phyloP scores from a whole-genome alignment of 2,888 invertebrate species.

The Isoperla grammatica region DNA sequence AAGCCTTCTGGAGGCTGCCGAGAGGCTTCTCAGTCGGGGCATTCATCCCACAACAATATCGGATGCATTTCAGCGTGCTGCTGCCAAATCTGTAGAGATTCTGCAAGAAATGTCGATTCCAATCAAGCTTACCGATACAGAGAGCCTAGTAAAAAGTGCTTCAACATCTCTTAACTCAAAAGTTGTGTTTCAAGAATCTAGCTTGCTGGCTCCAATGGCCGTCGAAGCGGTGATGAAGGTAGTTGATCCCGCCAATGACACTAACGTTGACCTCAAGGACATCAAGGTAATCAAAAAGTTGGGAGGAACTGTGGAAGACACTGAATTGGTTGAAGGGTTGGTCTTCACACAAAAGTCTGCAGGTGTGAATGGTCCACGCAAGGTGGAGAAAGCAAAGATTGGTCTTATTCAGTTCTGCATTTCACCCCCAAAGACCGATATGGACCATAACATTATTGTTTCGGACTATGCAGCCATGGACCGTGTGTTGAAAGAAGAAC shows the following conservation, averaged over 20 bases:
- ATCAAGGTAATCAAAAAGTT: conserved; percentile 96
- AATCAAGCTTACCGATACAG: conserved; percentile 78
- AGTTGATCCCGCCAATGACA: conserved; percentile 63
- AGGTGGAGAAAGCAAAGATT: conserved; percentile 96
- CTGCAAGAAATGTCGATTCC: conserved; percentile 79
- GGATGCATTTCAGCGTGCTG: conserved; percentile 89
- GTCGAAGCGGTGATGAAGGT: conserved; percentile 94
- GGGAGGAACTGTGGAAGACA: conserved; percentile 97
- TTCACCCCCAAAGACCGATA: conserved; percentile 98
- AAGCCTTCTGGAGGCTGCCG: conserved; percentile 88
- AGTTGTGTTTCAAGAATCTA: conserved; percentile 96
- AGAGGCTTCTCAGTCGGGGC: conserved; percentile 85
- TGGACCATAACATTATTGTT: conserved; percentile 94
- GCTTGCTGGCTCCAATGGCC: conserved; percentile 90
- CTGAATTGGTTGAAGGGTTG: conserved; percentile 91
- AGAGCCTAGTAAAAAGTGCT: conserved; percentile 88
- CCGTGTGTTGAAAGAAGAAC: conserved; percentile 93
- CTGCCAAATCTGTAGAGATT: conserved; percentile 68
- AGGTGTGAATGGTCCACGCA: conserved; percentile 86
- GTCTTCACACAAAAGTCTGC: conserved; percentile 86
- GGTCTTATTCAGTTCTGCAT: conserved; percentile 99
- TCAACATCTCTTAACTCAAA: conserved; percentile 97
- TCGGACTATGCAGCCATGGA: conserved; percentile 99
- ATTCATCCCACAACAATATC: conserved; percentile 98
- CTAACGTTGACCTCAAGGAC: conserved; percentile 85